A percentile compares a stretch with the other conserved stretches of the same genome.
Conservation (phyloP, 2,888 invertebrate genomes). For the Ornithoptera priamus region DNA sequence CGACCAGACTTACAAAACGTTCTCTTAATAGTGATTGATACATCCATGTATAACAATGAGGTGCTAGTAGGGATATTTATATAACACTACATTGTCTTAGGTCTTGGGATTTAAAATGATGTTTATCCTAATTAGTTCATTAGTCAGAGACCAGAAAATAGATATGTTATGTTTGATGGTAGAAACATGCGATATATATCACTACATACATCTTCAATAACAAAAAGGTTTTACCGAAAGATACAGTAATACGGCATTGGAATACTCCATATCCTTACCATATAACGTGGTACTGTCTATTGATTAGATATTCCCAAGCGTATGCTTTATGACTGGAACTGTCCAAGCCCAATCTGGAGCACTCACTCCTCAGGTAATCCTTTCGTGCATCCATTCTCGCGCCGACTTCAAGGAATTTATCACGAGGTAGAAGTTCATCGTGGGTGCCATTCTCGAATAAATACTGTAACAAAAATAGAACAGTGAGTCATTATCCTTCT, state of each 20-base stretch:
- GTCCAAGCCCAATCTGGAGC: slow-evolving; percentile 82
- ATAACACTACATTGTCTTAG: too few relatives aligned
- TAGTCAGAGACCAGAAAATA: too few relatives aligned
- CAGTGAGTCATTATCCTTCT: neutral
- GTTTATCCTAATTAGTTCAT: too few relatives aligned
- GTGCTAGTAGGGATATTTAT: too few relatives aligned
- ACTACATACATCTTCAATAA: too few relatives aligned
- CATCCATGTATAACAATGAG: too few relatives aligned
- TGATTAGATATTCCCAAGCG: slow-evolving; percentile 92
- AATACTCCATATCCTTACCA: slow-evolving; percentile 78
- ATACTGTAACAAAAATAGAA: slow-evolving; percentile 63
- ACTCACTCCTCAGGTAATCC: slow-evolving; percentile 79
- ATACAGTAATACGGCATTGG: neutral
- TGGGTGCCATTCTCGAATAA: slow-evolving; percentile 71
- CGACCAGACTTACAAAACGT: too few relatives aligned
- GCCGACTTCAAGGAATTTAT: slow-evolving; percentile 80
- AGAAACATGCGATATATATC: too few relatives aligned
- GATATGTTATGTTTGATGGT: too few relatives aligned
- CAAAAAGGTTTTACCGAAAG: neutral
- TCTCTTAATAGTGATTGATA: neutral
- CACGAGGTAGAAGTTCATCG: slow-evolving; percentile 64
- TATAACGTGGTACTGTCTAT: slow-evolving; percentile 88
- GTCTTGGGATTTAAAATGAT: too few relatives aligned
- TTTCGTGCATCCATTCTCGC: slow-evolving; percentile 80
- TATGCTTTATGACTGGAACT: slow-evolving; percentile 84